Evolutionary conservation across 2,888 invertebrate genomes (phyloP), one percentile per base, ranked within the genome.

Genomic region (Tridacna gigas): DNA sequence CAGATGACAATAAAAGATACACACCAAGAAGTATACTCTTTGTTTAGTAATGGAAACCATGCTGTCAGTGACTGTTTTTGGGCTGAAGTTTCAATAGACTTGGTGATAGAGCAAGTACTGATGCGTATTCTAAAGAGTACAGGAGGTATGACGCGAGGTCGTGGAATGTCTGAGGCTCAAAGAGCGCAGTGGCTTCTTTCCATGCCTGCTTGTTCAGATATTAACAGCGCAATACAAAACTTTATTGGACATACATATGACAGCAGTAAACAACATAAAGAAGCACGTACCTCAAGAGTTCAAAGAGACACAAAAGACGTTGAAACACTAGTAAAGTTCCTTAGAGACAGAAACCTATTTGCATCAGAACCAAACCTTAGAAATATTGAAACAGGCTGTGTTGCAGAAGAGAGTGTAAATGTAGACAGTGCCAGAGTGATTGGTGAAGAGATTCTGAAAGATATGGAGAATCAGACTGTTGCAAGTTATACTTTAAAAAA

Each of bases 301-400:
- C 74, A 4, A 61, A 79, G 85, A 47, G 89, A 91, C 67, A 45
- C 7, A 13, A 75, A 84, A 60, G 90, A 91, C 74, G 83, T 66
- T 5, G 13, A 56, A 7, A 69, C 56, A 15, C n/a, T 90, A 26
- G n/a, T 86, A 0, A 4, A 47, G 0, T 86, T 83, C 69, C 60
- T 90, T 0, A 25, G 67, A n/a, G 83, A 85, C 0, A 82, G 80
- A 60, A 88, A 78, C 71, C 91, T 89, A 20, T 90, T 91, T 56
- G 18, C 20, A 37, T 81, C 77, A 45, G 87, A 84, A 15, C 15
- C 47, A 56, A 37, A 20, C 12, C 74, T 91, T 2, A 74, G 85
- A 47, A 92, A 88, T 74, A 86, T 92, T 48, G 86, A 83, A 71
- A 90, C 84, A 60, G 90, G 90, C 26, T 84, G 80, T 11, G 47